Base-by-base conservation (phyloP, 2,797 vertebrate species). In the Valencia hispanica region DNA sequence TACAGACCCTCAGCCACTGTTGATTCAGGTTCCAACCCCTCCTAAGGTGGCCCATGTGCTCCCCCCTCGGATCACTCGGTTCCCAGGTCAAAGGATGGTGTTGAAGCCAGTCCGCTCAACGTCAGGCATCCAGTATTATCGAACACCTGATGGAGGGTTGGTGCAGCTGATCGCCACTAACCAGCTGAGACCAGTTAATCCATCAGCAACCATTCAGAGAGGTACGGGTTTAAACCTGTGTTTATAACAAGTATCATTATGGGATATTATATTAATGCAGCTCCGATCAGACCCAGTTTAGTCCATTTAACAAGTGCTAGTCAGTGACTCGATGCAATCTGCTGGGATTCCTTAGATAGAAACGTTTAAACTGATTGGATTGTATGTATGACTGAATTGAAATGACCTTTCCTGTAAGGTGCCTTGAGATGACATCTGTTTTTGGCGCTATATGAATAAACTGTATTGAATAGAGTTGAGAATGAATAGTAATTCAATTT, bases 151-250 rank as follows among this genome's bases (percentile, higher is more conserved):
- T 0, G 91, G 92, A 0, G 89, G 80, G n/a, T 76, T 99, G 78
- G 95, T 99, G 32, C 97, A 96, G 45, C 95, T 99, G 78, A 94
- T 99, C 25, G 96, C 97, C 20, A 81, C 99, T 53, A 96, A 93
- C 72, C 96, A 97, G 75, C 79, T 97, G 70, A 95, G 89, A 80
- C 34, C 94, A 1, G 90, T 90, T 20, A 94, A 92, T 45, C 84
- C 94, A 22, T 95, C 72, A 88, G 81, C 89, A 34, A 70, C 95
- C 36, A 82, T 95, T 73, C 93, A 68, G 25, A 79, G 7, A 70
- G 84, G 93, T 92, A 51, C 79, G 87, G 73, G 22, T 30, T 27
- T 11, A 10, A 45, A 61, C 10, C 32, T 25, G 15, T 17, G 55
- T 30, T 59, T 59, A 2, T 2, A 30, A 7, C 30, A 15, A 43